A percentile compares a stretch with the other conserved stretches of the same genome.
phyloP scores from a whole-genome alignment of 2,888 invertebrate species.

The Meganola albula region DNA sequence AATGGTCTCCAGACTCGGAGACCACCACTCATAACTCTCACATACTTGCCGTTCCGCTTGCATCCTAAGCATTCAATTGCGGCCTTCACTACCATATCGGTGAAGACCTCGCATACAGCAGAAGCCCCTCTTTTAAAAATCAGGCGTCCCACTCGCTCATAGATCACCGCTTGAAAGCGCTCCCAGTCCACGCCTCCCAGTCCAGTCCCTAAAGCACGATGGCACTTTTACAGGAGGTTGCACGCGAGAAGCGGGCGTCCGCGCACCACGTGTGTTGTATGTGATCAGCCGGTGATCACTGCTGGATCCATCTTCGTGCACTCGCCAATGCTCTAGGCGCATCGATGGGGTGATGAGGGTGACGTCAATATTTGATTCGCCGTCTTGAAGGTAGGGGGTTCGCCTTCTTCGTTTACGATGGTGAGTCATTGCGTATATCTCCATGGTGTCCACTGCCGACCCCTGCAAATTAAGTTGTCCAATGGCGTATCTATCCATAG shows the following conservation, averaged over 20 bases:
- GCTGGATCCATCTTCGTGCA: constrained; percentile 9
- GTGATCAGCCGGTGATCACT: constrained; percentile 25
- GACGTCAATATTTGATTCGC: constrained; percentile 27
- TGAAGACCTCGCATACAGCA: constrained; percentile 4
- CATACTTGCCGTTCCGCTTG: not conserved
- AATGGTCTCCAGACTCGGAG: not conserved
- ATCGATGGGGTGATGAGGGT: constrained; percentile 14
- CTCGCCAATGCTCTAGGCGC: constrained; percentile 12
- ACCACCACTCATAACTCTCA: not conserved
- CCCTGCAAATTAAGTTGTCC: no score
- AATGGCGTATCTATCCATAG: no score
- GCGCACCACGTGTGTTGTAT: not conserved
- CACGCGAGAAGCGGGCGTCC: not conserved
- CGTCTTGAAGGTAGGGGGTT: no score
- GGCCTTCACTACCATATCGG: constrained; percentile 1
- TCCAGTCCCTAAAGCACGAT: not conserved
- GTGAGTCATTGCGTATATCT: no score
- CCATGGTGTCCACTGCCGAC: no score
- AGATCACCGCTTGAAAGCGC: not conserved
- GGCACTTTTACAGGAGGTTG: not conserved
- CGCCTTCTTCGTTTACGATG: no score
- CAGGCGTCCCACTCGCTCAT: not conserved
- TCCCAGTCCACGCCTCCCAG: not conserved
- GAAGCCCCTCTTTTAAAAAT: no score
- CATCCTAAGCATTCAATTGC: not conserved